Base-by-base conservation (phyloP, 2,113 vertebrate genomes). In the Anas platyrhynchos region DNA sequence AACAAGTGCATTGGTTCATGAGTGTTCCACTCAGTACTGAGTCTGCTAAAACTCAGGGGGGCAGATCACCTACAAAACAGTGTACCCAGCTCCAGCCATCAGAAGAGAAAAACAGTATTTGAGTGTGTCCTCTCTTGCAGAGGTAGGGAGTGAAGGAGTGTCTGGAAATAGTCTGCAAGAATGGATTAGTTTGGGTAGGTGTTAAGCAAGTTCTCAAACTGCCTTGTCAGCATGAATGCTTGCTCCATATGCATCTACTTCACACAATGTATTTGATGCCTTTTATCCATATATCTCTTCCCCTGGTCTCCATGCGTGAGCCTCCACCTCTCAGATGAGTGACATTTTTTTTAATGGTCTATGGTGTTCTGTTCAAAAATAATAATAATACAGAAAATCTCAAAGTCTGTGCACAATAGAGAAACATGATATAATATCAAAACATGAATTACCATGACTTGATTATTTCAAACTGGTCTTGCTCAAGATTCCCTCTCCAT, bases 81-180 rank as follows among this genome's bases (percentile, higher is more conserved):
- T 29, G 22, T 56, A 82, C 46, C 22, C 52, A 62, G 22, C 9
- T 69, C 41, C 26, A 73, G 0, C 13, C 9, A 2, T 6, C 7
- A 32, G 50, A 87, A 73, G 9, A 48, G 72, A 93, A 83, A 83
- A 26, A 0, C 3, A 61, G 7, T 22, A 18, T 76, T 54, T 55
- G 3, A 56, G 25, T 31, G 41, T 36, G 29, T n/a, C 9, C 31
- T 50, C 36, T 73, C 55, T 79, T 56, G 72, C 1, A 66, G 63
- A 41, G 0, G 0, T 15, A 4, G 15, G 15, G 11, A 87, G 7
- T 5, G 4, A 11, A 86, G 31, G 63, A 74, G 22, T 63, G 29
- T 55, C 68, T 88, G 68, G 55, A 83, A 83, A 72, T 1, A 32
- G 7, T 21, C 20, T 27, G 46, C 36, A 41, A 50, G 62, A 65